Evolutionary conservation across 2,113 vertebrate genomes (phyloP), one percentile per base, ranked within the genome.

Genomic region (Erythrolamprus reginae): DNA sequence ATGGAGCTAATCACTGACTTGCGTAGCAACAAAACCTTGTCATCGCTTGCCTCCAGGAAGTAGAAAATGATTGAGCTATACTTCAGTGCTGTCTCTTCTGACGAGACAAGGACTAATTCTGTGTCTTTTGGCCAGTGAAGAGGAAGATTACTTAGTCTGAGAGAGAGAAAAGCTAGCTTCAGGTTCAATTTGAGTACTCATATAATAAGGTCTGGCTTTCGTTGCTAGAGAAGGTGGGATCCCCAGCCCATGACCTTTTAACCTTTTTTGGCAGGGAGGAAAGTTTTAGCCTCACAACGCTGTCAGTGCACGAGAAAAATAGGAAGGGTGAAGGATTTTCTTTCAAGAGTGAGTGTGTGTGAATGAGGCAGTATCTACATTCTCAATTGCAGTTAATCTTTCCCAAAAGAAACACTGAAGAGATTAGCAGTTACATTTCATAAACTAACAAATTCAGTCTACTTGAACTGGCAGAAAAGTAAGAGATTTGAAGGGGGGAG

Each of bases 291-390:
- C 92, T 55, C 94, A 88, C 91, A 94, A 93, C 84, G 94, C 95
- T 90, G 95, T 94, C 47, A 50, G 87, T 85, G 95, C 95, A 93
- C 86, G 38, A 56, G 89, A 94, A 45, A 93, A 70, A 93, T 85
- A 92, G 95, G 95, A 95, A 94, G 90, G 93, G 96, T 95, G 95
- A 94, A 94, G 96, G 96, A 94, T 96, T 96, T 95, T 95, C 95
- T 95, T 96, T 96, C 95, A 94, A 95, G 97, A 97, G 97, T 97
- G 97, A 97, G 96, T 98, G 97, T 97, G 98, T 97, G 96, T 97
- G 98, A 97, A 95, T 98, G 98, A 98, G 97, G 96, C 96, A 97
- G 97, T 97, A 92, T 97, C 97, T 95, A 97, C 97, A 97, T 97
- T 97, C 97, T 98, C 97, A 96, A 96, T 96, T 97, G 96, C 97